Percentiles rank a stretch among this genome's conserved stretches.
phyloP scores from a whole-genome alignment of 2,113 vertebrate genomes.

The Urocitellus parryii region DNA sequence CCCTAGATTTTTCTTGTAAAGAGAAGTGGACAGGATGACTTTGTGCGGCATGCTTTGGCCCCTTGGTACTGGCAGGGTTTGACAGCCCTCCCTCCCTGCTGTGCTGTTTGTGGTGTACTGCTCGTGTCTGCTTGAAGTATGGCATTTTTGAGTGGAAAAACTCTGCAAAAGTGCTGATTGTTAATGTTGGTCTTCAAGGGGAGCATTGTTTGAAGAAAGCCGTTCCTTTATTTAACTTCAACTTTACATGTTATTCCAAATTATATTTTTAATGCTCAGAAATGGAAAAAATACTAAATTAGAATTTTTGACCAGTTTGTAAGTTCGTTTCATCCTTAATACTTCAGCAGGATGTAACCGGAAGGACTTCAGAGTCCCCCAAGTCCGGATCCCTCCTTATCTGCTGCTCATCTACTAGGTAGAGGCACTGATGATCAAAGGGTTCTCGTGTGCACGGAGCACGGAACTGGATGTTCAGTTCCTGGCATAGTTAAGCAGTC shows the following conservation, averaged over 20 bases:
- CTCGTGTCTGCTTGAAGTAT: neutral
- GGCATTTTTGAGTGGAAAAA: neutral
- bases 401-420: neutral
- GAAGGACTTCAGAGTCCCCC: neutral
- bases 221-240: neutral
- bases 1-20: neutral
- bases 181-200: neutral
- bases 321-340: neutral
- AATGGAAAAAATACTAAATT: neutral
- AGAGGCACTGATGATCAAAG: neutral
- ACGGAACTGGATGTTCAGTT: neutral
- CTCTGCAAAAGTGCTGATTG: neutral
- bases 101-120: neutral
- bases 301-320: neutral
- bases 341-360: neutral
- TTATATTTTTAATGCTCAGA: constrained; percentile 40
- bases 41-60: neutral
- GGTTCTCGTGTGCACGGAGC: neutral
- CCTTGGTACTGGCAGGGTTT: neutral
- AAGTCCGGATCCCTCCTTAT: neutral
- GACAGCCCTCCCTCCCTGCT: neutral
- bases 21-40: neutral
- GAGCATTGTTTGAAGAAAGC: neutral
- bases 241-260: neutral
- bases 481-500: neutral